phyloP scores from a whole-genome alignment of 1,140 invertebrate species.

The Drosophila pectinifera region DNA sequence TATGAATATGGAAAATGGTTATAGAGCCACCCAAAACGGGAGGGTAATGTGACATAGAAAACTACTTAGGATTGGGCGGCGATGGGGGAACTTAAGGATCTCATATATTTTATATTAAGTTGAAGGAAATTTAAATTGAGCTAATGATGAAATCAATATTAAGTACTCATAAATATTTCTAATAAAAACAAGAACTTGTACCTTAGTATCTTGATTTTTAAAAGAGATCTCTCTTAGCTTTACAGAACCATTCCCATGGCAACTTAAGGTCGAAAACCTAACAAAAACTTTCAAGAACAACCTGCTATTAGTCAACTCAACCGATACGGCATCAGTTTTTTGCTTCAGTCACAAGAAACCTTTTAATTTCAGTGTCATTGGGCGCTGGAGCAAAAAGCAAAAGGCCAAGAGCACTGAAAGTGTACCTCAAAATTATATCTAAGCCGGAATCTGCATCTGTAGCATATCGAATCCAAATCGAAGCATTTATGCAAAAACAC shows the following conservation, averaged over 20 bases:
- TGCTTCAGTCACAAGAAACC: conserved; percentile 22
- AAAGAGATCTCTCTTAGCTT: neutral
- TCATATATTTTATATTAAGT: too few relatives aligned
- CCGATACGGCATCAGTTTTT: conserved; percentile 33
- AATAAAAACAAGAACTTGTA: too few relatives aligned
- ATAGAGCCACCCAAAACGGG: conserved; percentile 65
- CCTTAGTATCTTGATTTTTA: neutral
- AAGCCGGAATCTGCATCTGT: conserved; percentile 38
- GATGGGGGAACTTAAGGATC: neutral
- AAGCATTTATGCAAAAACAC: conserved; percentile 44
- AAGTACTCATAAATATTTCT: too few relatives aligned
- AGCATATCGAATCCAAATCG: conserved; percentile 50
- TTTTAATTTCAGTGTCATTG: conserved; percentile 69
- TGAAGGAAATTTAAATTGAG: too few relatives aligned
- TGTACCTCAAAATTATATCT: conserved; percentile 33
- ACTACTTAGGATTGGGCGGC: conserved; percentile 49
- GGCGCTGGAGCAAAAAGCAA: conserved; percentile 36
- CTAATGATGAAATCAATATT: too few relatives aligned
- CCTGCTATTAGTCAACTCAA: conserved; percentile 26
- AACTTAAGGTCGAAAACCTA: conserved; percentile 16
- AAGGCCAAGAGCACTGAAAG: conserved; percentile 47
- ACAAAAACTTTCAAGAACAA: conserved; percentile 22
- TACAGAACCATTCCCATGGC: neutral
- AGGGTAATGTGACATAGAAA: conserved; percentile 62
- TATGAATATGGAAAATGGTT: conserved; percentile 59